Conservation (phyloP, 2,113 vertebrate genomes). For the Pteropus alecto region DNA sequence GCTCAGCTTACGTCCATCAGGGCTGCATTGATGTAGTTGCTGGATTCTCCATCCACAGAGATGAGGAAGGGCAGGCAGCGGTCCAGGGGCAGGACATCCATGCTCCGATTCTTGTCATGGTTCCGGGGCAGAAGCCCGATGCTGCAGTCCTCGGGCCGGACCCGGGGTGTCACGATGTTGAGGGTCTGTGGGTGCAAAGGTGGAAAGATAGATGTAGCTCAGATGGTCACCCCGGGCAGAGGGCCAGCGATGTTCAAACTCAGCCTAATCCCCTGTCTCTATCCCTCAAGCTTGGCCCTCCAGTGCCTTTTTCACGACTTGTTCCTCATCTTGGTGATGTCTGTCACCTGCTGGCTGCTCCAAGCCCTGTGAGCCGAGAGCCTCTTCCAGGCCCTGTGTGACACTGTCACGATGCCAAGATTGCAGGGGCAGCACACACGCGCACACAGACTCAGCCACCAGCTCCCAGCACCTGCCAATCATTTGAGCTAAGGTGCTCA, state of each 20-base stretch:
- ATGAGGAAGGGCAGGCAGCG: constrained; percentile 98
- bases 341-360: neutral
- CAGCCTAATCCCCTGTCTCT: neutral
- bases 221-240: neutral
- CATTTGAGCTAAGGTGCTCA: neutral
- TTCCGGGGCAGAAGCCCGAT: constrained; percentile 95
- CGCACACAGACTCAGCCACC: neutral
- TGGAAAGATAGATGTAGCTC: neutral
- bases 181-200: constrained; percentile 87
- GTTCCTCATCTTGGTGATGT: neutral
- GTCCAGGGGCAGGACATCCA: constrained; percentile 96
- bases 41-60: constrained; percentile 96
- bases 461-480: neutral
- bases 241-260: neutral
- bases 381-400: neutral
- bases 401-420: neutral
- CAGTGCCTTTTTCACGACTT: neutral
- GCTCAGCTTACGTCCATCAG: constrained; percentile 93
- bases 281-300: neutral
- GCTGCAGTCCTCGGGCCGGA: constrained; percentile 96
- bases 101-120: constrained; percentile 97
- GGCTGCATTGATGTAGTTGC: constrained; percentile 98
- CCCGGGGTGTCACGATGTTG: constrained; percentile 96
- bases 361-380: neutral
- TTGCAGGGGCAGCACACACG: neutral